phyloP scores from a whole-genome alignment of 2,888 invertebrate genomes.

The Zootermopsis nevadensis region DNA sequence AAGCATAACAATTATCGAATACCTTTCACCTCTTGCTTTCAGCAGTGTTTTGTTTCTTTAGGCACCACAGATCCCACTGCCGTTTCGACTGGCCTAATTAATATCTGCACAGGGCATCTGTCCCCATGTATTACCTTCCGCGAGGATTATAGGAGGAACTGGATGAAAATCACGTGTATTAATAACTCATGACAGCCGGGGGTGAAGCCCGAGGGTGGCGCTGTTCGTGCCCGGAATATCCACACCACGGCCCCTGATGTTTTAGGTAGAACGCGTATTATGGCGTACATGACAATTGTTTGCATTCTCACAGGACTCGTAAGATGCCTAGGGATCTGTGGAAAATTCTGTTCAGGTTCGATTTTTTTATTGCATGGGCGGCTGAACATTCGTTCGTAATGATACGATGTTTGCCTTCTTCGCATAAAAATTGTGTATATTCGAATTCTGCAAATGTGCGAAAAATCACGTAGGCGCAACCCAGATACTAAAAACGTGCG shows the following conservation, averaged over 20 bases:
- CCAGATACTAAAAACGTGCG: no score
- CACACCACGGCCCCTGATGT: background rate
- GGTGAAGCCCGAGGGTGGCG: background rate
- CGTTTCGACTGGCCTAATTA: background rate
- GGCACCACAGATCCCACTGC: background rate
- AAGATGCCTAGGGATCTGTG: constrained; percentile 17
- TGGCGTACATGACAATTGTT: background rate
- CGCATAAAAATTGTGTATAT: background rate
- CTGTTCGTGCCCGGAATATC: background rate
- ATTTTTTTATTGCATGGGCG: constrained; percentile 20
- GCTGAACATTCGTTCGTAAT: background rate
- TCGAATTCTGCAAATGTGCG: no score
- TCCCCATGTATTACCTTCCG: background rate
- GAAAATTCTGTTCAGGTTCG: constrained; percentile 5
- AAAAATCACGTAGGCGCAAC: no score
- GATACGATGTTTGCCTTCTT: constrained; percentile 14
- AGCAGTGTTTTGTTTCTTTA: background rate
- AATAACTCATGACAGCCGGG: background rate
- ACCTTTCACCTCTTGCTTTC: background rate
- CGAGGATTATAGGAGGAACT: background rate
- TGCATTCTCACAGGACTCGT: background rate
- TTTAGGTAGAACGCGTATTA: background rate
- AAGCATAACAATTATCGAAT: no score
- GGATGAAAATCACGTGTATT: background rate
- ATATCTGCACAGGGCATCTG: background rate